Evolutionary conservation across 2,113 vertebrate species (phyloP).

Genomic region (Notarius quadriscutis): DNA sequence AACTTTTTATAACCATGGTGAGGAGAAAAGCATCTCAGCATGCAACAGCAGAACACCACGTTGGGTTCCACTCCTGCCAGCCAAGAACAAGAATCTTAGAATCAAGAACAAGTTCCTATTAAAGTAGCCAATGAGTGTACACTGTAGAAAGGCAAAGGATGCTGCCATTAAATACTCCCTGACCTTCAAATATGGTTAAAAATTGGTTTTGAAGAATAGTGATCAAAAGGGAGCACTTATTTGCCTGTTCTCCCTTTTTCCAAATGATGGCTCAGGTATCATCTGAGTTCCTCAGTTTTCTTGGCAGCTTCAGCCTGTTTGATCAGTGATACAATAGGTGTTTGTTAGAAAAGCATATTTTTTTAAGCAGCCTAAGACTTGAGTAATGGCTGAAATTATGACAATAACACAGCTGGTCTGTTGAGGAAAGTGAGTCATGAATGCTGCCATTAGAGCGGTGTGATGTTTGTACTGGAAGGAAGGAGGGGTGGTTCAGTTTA

Average conservation of each 20-base stretch:
- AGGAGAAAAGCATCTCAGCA: too few species aligned
- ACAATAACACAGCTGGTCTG: slow-evolving; percentile 24
- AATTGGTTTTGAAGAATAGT: neutral
- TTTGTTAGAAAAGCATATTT: neutral
- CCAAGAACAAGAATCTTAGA: too few species aligned
- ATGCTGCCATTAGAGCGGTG: neutral
- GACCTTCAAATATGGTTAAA: neutral
- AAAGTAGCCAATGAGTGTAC: too few species aligned
- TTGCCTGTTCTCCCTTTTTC: neutral
- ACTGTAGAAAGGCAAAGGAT: neutral
- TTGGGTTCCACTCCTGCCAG: too few species aligned
- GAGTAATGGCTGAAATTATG: neutral
- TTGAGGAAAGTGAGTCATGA: slow-evolving; percentile 8
- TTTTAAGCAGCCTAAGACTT: neutral
- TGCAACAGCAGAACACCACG: too few species aligned
- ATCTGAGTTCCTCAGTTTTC: too few species aligned
- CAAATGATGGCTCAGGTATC: neutral
- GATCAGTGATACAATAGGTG: neutral
- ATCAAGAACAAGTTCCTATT: too few species aligned
- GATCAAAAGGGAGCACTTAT: neutral
- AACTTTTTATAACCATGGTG: too few species aligned
- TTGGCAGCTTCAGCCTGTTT: too few species aligned
- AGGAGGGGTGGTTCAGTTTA: neutral
- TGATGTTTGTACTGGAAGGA: neutral
- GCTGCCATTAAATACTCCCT: neutral